These are phyloP conservation scores for Actinia equina DNA, from an alignment of 64 coral and sea anemone species.

Conservation along the genomic window DNA sequence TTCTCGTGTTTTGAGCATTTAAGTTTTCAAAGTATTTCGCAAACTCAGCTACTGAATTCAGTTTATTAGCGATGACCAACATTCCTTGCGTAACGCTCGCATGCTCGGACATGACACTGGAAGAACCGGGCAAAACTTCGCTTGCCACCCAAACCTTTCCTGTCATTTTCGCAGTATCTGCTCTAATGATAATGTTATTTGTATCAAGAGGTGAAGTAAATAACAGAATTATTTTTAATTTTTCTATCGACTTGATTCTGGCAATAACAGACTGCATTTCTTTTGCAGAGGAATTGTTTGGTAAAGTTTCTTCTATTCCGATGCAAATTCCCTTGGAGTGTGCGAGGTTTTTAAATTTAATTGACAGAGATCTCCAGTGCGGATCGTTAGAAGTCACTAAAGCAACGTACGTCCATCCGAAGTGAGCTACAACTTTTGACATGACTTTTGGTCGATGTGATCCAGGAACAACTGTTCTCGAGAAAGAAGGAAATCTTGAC, in stretches of 20 bases:
- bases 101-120: neutral
- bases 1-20: slow-evolving; percentile 7
- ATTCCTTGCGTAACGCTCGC: neutral
- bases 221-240: slow-evolving; percentile 40
- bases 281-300: slow-evolving; percentile 8
- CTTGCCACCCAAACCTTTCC: slow-evolving; percentile 35
- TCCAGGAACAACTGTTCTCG: slow-evolving; percentile 52
- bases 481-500: slow-evolving; percentile 51
- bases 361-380: slow-evolving; percentile 50
- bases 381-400: slow-evolving; percentile 31
- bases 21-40: slow-evolving; percentile 28
- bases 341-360: slow-evolving; percentile 46
- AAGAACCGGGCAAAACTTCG: slow-evolving; percentile 27
- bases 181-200: slow-evolving; percentile 2
- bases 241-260: neutral
- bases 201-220: slow-evolving; percentile 37
- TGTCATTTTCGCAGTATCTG: neutral
- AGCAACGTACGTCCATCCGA: slow-evolving; percentile 60
- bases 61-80: neutral
- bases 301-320: slow-evolving; percentile 29
- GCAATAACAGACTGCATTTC: neutral
- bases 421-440: slow-evolving; percentile 23
- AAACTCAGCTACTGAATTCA: neutral
- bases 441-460: slow-evolving; percentile 54
- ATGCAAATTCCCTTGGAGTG: slow-evolving; percentile 48